Base-by-base conservation (phyloP, 2,888 invertebrate genomes). In the Seira sanloemensis region DNA sequence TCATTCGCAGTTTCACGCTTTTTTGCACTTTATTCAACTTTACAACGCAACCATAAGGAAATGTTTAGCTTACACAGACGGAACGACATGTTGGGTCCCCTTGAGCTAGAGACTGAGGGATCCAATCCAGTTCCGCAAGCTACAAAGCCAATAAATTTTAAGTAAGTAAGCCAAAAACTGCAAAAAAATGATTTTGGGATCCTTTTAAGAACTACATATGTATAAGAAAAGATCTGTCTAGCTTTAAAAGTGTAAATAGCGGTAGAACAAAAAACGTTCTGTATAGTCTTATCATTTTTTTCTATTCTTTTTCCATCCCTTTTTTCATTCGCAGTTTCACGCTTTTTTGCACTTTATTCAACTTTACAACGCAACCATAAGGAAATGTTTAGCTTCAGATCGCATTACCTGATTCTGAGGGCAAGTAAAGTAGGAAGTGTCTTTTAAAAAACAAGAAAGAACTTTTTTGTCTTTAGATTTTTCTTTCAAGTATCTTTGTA, bases 121-220 rank as follows among this genome's bases (percentile, higher is more conserved):
- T 88, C 89, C 0, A 86, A 88, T 27, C 79, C 69, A 21, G 62
- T 74, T 66, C 76, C 86, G 12, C 86, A 86, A 2, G 83, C 72
- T 37, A 83, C 72, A 26, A 88, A 88, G 68, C 88, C 89, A 7
- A 54, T 87, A 0, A 81, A 87, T 23, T 89, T 87, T 84, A 88
- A 88, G 89, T 89, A 86, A 88, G 89, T n/a, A 12, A 2, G 21
- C 50, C 67, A 24, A 25, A 67, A 67, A 67, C 67, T 58, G 25
- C 4, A 67, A 24, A 67, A 12, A n/a, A n/a, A n/a, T n/a, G n/a
- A n/a, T n/a, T n/a, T n/a, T n/a, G n/a, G n/a, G n/a, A n/a, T n/a
- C n/a, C n/a, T n/a, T n/a, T n/a, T n/a, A n/a, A 16, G 21, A 24
- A 21, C 18, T n/a, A n/a, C n/a, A n/a, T 71, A 46, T 12, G 46